Evolutionary conservation across 2,888 invertebrate species (phyloP).

Genomic region (Spodoptera picta): DNA sequence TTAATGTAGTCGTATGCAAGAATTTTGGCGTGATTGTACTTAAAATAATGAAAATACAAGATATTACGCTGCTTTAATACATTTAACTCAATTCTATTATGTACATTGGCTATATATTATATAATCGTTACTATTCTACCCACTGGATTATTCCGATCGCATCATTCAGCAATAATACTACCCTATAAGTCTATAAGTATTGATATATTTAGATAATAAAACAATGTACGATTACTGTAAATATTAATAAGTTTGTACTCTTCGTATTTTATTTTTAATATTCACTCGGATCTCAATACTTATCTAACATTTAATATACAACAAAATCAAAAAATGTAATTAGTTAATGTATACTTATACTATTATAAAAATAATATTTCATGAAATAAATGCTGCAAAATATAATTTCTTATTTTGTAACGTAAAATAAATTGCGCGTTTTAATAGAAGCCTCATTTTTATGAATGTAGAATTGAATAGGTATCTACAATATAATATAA

Average conservation of each 20-base stretch:
- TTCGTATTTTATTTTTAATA: constrained; percentile 18
- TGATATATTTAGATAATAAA: constrained; percentile 3
- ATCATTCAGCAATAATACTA: neutral
- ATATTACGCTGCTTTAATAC: too few species aligned
- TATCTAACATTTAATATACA: constrained; percentile 12
- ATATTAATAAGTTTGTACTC: constrained; percentile 39
- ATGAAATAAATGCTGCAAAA: neutral
- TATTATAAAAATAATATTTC: constrained; percentile 5
- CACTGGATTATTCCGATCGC: too few species aligned
- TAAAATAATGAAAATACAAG: neutral
- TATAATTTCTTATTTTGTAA: too few species aligned
- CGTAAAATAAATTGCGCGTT: too few species aligned
- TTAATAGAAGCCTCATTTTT: too few species aligned
- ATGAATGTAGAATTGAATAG: too few species aligned
- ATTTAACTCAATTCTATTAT: too few species aligned
- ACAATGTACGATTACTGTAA: constrained; percentile 43
- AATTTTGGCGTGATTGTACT: constrained; percentile 10
- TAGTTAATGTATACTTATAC: neutral
- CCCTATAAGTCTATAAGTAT: neutral
- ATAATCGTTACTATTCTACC: too few species aligned
- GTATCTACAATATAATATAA: too few species aligned
- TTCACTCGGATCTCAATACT: constrained; percentile 39
- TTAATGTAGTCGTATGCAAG: neutral
- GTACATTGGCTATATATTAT: neutral
- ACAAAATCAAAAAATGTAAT: constrained; percentile 10